Percentiles rank a stretch among this genome's conserved stretches.
Evolutionary conservation across 2,888 invertebrate species (phyloP).

Genomic region (Orchesella flavescens): DNA sequence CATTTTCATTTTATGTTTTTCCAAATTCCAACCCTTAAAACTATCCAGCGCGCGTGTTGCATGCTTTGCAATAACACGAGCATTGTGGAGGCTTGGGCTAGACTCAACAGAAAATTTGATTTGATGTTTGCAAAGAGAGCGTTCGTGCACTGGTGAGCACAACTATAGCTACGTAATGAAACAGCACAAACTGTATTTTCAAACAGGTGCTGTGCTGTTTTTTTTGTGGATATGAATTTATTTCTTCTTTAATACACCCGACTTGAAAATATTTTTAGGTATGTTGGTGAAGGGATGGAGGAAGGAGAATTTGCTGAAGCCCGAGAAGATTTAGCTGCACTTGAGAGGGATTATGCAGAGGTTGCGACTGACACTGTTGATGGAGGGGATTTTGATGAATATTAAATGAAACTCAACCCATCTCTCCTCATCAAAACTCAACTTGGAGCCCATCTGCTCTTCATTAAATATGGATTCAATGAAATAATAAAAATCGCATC

Average conservation of each 20-base stretch:
- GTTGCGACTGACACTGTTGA: conserved; percentile 54
- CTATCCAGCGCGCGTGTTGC: conserved; percentile 84
- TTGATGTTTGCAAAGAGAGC: conserved; percentile 98
- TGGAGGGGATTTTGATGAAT: conserved; percentile 4
- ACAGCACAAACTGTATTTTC: conserved; percentile 54
- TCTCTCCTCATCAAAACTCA: not conserved
- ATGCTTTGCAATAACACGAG: conserved; percentile 95
- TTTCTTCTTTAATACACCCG: too few relatives aligned
- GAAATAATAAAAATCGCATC: too few relatives aligned
- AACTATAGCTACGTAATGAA: conserved; percentile 73
- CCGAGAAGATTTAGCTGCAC: conserved; percentile 66
- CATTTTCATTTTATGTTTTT: too few relatives aligned
- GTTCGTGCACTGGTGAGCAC: conserved; percentile 89
- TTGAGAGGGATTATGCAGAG: conserved; percentile 66
- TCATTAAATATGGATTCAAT: not conserved
- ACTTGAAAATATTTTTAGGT: conserved; percentile 65
- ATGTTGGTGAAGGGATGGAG: conserved; percentile 77
- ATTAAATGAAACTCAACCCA: not conserved
- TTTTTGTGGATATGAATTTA: conserved; percentile 28
- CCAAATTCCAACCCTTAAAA: too few relatives aligned
- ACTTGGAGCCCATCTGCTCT: not conserved
- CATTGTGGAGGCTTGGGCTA: conserved; percentile 97
- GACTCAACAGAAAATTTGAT: conserved; percentile 96
- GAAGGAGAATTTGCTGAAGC: conserved; percentile 73
- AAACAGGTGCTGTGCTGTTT: not conserved